Base-by-base conservation (phyloP, 2,888 invertebrate species). In the Gymnocheta viridis region DNA sequence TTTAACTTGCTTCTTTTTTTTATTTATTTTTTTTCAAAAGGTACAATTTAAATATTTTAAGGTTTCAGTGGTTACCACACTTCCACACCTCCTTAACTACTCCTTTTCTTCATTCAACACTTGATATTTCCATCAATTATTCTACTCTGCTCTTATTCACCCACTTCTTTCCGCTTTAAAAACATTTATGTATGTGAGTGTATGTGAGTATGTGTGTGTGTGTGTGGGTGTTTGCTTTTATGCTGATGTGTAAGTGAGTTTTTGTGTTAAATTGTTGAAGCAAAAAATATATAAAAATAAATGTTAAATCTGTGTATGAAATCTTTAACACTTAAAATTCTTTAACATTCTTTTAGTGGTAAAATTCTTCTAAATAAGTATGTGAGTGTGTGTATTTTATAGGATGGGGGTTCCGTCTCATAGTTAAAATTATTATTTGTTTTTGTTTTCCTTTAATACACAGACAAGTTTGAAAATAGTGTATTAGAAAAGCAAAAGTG, bases 291-390 rank as follows among this genome's bases (percentile, higher is more conserved):
- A n/a, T n/a, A n/a, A n/a, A n/a, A 72, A 73, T 32, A 76, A 56
- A 7, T 17, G 2, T 72, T 47, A 84, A 84, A 84, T 84, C 83
- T 77, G 67, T 84, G 80, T 67, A 84, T 84, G 67, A 77, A 80
- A 81, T 81, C 80, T 77, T 83, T 84, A 73, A 80, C 83, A 84
- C 80, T 84, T 73, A 73, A 84, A 76, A 84, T 81, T 84, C 80
- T 81, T 84, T 17, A 67, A 41, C 76, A 84, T 83, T 83, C 80
- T 77, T 66, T 72, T 66, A 51, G 72, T 73, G 84, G 81, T 58
- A 64, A 62, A 81, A 41, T 17, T 51, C 35, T 56, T 66, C 12
- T 22, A n/a, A 19, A n/a, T 66, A 41, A 70, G 54, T 44, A 35
- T 54, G 35, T 62, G 66, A 27, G 35, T 24, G 10, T 54, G 27